These are phyloP conservation scores for Perodicticus potto DNA, from an alignment of 2,797 vertebrate species.

Conservation along the genomic window DNA sequence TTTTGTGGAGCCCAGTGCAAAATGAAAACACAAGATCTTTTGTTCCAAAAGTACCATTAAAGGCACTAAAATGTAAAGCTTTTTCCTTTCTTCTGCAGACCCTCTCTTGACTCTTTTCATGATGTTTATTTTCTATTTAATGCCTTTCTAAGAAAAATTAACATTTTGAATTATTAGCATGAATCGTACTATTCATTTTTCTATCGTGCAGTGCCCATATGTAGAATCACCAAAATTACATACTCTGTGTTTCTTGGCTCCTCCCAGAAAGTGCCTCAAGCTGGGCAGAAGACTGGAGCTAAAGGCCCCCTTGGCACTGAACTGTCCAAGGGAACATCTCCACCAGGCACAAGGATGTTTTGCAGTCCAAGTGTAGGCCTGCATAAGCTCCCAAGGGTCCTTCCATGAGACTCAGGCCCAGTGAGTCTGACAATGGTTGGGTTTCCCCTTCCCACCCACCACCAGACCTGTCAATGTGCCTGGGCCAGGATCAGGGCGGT, in stretches of 20 bases:
- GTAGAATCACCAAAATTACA: not conserved
- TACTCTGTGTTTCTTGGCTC: not conserved
- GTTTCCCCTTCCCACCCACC: not conserved
- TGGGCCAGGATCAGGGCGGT: not conserved
- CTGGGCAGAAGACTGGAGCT: not conserved
- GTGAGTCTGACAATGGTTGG: not conserved
- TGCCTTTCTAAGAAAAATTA: not conserved
- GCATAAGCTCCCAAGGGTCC: not conserved
- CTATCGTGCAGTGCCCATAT: not conserved
- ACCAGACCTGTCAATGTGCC: not conserved
- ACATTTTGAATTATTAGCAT: slow-evolving; percentile 4
- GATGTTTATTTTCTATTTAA: slow-evolving; percentile 35
- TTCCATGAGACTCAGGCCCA: not conserved
- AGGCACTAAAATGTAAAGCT: not conserved
- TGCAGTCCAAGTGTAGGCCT: not conserved
- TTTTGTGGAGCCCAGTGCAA: not conserved
- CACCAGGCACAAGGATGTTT: not conserved
- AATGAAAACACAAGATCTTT: not conserved
- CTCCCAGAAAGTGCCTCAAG: not conserved
- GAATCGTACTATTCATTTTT: slow-evolving; percentile 34
- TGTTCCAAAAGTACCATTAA: slow-evolving; percentile 1
- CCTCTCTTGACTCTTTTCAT: not conserved
- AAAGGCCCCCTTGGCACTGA: not conserved
- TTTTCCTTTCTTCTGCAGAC: not conserved
- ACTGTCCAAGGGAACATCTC: not conserved